Evolutionary conservation across 2,113 vertebrate genomes (phyloP).

Genomic region (Eptesicus fuscus): DNA sequence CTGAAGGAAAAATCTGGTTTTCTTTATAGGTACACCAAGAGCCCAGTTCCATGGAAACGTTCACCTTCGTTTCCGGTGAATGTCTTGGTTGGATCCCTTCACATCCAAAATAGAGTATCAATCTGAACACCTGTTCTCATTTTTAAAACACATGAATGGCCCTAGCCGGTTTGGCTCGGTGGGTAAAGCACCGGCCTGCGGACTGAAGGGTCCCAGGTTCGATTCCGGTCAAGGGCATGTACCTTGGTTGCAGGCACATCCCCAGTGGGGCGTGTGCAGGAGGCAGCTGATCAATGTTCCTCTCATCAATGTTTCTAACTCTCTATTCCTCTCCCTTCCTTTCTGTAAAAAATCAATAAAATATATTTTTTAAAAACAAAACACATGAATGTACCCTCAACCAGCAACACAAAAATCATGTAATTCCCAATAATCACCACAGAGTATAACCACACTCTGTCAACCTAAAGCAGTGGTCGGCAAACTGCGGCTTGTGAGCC

Average conservation of each 20-base stretch:
- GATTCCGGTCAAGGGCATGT: too few species aligned
- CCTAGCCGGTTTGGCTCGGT: too few species aligned
- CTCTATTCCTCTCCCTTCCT: too few species aligned
- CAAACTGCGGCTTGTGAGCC: too few species aligned
- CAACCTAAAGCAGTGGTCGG: not conserved
- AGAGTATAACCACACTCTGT: not conserved
- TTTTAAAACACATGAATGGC: not conserved
- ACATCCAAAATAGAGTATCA: not conserved
- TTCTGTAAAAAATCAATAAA: too few species aligned
- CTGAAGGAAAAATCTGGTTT: not conserved
- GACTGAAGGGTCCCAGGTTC: too few species aligned
- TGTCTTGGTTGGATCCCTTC: not conserved
- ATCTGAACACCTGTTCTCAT: not conserved
- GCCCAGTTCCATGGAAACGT: not conserved
- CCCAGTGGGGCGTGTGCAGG: too few species aligned
- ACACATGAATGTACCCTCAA: not conserved
- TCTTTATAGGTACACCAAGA: not conserved
- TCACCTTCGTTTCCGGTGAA: not conserved
- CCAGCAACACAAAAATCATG: not conserved
- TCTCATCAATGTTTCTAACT: too few species aligned
- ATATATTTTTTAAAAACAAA: not conserved
- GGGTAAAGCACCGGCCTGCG: too few species aligned
- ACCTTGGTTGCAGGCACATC: too few species aligned
- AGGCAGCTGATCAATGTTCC: too few species aligned
- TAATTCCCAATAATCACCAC: not conserved